These are phyloP conservation scores for Callosobruchus maculatus DNA, from an alignment of 2,888 invertebrate genomes.

Conservation along the genomic window DNA sequence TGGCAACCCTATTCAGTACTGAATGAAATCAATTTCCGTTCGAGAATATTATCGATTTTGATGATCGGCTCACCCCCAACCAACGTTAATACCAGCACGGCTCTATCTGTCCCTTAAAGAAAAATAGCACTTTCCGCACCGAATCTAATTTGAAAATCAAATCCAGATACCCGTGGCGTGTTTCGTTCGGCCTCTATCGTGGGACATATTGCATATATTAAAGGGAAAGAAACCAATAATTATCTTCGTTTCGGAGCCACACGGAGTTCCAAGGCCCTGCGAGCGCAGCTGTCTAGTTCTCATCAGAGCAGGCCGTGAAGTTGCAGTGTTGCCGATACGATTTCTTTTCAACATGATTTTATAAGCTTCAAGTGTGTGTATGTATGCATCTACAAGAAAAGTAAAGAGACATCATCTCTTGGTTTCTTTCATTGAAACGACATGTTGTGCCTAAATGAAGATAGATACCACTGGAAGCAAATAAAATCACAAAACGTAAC, in stretches of 20 bases:
- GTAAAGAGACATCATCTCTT: no score
- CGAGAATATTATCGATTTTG: no score
- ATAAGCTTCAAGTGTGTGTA: no score
- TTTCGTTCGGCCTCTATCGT: slow-evolving; percentile 4
- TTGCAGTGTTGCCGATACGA: slow-evolving; percentile 24
- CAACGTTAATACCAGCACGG: neutral
- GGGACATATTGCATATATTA: slow-evolving; percentile 18
- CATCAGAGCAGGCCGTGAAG: slow-evolving; percentile 33
- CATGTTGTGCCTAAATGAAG: no score
- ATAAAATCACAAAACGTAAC: no score
- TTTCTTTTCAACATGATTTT: no score
- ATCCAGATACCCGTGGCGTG: slow-evolving; percentile 9
- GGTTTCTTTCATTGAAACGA: no score
- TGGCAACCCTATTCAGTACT: no score
- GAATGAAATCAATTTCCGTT: neutral
- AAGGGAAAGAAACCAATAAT: slow-evolving; percentile 29
- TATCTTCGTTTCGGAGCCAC: slow-evolving; percentile 33
- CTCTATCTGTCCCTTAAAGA: neutral
- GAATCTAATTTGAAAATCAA: slow-evolving; percentile 3
- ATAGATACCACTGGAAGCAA: no score
- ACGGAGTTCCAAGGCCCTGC: slow-evolving; percentile 25
- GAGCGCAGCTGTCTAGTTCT: slow-evolving; percentile 48
- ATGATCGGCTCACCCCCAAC: neutral
- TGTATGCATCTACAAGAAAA: no score
- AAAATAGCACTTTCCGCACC: neutral